These are phyloP conservation scores for Pachymerium ferrugineum DNA, from an alignment of 2,888 invertebrate genomes.

Conservation along the genomic window DNA sequence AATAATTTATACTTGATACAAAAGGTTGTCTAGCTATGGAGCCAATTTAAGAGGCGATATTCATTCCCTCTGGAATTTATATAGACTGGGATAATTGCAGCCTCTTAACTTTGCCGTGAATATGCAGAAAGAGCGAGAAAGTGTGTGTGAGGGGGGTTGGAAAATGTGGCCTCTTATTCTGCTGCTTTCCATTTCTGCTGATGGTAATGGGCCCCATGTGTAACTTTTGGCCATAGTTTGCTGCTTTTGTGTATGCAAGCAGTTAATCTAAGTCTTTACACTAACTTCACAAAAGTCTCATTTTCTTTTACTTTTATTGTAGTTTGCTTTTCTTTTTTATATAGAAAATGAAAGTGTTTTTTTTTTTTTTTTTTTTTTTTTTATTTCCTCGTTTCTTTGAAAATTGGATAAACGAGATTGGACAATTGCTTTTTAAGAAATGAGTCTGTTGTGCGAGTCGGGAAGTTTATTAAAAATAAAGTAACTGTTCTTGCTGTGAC, in stretches of 20 bases:
- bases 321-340: background rate
- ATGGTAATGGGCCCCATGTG: conserved; percentile 19
- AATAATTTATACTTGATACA: conserved; percentile 1
- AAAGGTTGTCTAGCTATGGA: background rate
- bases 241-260: conserved; percentile 1
- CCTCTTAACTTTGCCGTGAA: conserved; percentile 18
- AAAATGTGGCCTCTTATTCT: conserved; percentile 10
- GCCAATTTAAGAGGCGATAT: conserved; percentile 11
- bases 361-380: background rate
- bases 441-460: no score
- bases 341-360: no score
- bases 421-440: no score
- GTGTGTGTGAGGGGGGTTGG: background rate
- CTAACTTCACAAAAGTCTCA: background rate
- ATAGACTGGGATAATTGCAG: conserved; percentile 18
- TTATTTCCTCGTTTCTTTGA: background rate
- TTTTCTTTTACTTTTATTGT: conserved; percentile 2
- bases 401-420: no score
- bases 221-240: conserved; percentile 19
- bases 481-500: no score
- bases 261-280: background rate
- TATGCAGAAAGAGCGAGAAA: no score
- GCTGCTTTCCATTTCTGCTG: conserved; percentile 19
- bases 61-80: conserved; percentile 3
- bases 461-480: no score